phyloP scores from a whole-genome alignment of 2,797 vertebrate genomes.

The Erpetoichthys calabaricus region DNA sequence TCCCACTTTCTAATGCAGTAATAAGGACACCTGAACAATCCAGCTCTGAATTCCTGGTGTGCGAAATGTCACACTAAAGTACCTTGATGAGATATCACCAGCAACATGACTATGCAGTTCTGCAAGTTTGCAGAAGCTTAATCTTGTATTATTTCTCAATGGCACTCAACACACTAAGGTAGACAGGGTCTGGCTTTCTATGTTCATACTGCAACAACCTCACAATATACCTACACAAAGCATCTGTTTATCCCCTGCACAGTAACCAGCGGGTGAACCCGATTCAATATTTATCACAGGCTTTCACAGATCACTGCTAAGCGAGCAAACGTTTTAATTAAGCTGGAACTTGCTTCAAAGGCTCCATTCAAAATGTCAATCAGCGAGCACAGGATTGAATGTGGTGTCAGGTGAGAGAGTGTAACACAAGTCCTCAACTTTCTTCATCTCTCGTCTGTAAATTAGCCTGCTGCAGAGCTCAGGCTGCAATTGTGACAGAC shows the following conservation, averaged over 20 bases:
- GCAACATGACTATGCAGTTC: slow-evolving; percentile 14
- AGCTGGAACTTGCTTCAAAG: slow-evolving; percentile 99
- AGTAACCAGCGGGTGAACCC: slow-evolving; percentile 98
- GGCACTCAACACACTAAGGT: slow-evolving; percentile 12
- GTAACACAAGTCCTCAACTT: slow-evolving; percentile 80
- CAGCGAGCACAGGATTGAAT: slow-evolving; percentile 77
- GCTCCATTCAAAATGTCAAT: slow-evolving; percentile 94
- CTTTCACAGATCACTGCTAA: slow-evolving; percentile 98
- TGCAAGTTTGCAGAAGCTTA: slow-evolving; percentile 1
- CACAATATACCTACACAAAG: slow-evolving; percentile 71
- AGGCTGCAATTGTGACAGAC: slow-evolving; percentile 63
- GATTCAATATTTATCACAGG: slow-evolving; percentile 99
- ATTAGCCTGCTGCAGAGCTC: slow-evolving; percentile 53
- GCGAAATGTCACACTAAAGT: slow-evolving; percentile 76
- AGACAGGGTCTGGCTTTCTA: slow-evolving; percentile 11
- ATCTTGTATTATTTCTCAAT: not conserved
- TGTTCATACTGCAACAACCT: slow-evolving; percentile 33
- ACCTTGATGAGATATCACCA: slow-evolving; percentile 41
- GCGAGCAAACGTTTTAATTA: slow-evolving; percentile 99
- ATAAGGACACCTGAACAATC: slow-evolving; percentile 58
- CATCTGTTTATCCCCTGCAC: slow-evolving; percentile 87
- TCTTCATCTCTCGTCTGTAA: slow-evolving; percentile 59
- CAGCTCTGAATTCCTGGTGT: slow-evolving; percentile 39
- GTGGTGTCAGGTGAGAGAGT: slow-evolving; percentile 84
- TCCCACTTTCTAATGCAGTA: slow-evolving; percentile 33